A percentile compares a stretch with the other conserved stretches of the same genome.
These are phyloP conservation scores for Echeneis naucrates DNA, from an alignment of 2,797 vertebrate genomes.

Conservation along the genomic window DNA sequence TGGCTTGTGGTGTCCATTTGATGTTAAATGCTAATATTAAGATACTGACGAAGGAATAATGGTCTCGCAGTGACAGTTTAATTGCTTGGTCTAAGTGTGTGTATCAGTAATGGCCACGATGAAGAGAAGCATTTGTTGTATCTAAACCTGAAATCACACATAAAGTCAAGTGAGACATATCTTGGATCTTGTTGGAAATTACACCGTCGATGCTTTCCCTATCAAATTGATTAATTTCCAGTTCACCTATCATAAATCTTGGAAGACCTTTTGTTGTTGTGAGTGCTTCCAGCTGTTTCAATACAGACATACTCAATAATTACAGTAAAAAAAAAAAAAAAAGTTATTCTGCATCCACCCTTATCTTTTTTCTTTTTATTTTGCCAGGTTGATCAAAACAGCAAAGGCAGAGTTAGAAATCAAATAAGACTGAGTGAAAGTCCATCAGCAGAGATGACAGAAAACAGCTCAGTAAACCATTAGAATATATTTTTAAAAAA, in stretches of 20 bases:
- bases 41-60: background rate
- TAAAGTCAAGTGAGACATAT: constrained; percentile 16
- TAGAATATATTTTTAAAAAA: too few species aligned
- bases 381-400: constrained; percentile 62
- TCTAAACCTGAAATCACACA: constrained; percentile 13
- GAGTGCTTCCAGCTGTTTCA: constrained; percentile 46
- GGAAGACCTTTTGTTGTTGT: constrained; percentile 12
- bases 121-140: constrained; percentile 1
- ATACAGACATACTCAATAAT: constrained; percentile 42
- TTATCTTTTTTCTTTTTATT: constrained; percentile 50
- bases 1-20: constrained; percentile 1
- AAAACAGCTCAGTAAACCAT: constrained; percentile 61
- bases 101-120: background rate
- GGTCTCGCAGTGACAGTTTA: background rate
- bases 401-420: constrained; percentile 67
- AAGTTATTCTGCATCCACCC: constrained; percentile 54
- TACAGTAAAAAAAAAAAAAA: constrained; percentile 31
- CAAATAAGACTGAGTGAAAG: constrained; percentile 70
- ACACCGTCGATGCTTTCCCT: constrained; percentile 12
- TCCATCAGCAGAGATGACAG: constrained; percentile 56
- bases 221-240: constrained; percentile 21
- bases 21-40: constrained; percentile 7
- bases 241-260: constrained; percentile 28
- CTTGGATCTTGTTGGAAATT: background rate
- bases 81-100: background rate